Evolutionary conservation across 2,113 vertebrate genomes (phyloP).

Genomic region (Labeo catla): DNA sequence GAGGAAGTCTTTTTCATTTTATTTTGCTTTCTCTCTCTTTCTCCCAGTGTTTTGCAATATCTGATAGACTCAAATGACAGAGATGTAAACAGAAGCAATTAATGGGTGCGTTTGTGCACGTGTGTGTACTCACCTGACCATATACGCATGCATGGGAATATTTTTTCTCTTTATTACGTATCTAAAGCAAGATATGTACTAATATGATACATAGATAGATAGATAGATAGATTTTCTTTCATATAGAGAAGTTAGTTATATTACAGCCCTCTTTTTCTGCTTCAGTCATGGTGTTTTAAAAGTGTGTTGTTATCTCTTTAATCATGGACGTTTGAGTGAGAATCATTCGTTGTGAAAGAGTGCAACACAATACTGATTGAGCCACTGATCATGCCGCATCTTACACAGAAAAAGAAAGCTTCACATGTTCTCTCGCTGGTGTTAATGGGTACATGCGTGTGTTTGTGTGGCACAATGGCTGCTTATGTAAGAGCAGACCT

Average conservation of each 20-base stretch:
- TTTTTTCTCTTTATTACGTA: background rate
- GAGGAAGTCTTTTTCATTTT: conserved; percentile 25
- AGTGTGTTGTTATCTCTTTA: conserved; percentile 24
- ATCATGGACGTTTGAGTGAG: background rate
- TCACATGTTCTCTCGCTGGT: background rate
- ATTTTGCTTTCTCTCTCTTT: conserved; percentile 1
- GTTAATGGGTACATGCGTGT: conserved; percentile 13
- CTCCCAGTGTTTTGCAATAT: background rate
- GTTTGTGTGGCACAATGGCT: conserved; percentile 42
- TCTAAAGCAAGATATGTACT: background rate
- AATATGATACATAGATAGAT: background rate
- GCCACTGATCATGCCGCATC: conserved; percentile 19
- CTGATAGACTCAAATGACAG: background rate
- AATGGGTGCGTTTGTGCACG: background rate
- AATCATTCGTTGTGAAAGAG: background rate
- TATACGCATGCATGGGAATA: background rate
- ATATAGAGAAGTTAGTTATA: background rate
- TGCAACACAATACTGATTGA: conserved; percentile 14
- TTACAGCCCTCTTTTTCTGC: background rate
- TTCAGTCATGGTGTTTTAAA: background rate
- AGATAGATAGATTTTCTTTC: background rate
- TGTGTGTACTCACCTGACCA: background rate
- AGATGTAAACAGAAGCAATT: background rate
- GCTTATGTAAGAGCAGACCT: conserved; percentile 46
- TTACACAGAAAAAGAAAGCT: background rate